Base-by-base conservation (phyloP, 2,113 vertebrate species). In the Labrus mixtus region DNA sequence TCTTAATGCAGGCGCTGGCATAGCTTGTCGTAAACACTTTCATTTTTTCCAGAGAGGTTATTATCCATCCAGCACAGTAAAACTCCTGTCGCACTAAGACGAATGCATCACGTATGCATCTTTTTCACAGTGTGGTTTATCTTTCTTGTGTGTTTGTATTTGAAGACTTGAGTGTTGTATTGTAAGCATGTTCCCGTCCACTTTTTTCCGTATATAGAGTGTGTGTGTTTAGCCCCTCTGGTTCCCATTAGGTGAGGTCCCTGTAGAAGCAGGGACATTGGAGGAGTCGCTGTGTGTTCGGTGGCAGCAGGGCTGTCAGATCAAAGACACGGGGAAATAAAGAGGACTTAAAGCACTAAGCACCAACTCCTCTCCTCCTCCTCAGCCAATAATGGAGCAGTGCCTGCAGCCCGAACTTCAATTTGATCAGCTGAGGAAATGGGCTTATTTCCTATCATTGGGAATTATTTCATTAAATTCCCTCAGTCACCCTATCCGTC, bases 381-480 rank as follows among this genome's bases (percentile, higher is more conserved):
- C 67, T 76, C 63, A 80, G 78, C 82, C 82, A 91, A 83, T 92
- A 90, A 87, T 71, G 74, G 76, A 87, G 84, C 76, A 71, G 36
- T 8, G 73, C 89, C 90, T 6, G 25, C 61, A 90, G 88, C 83
- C 57, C 37, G 37, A 80, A 87, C 86, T 86, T 87, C 65, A 92
- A 92, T 92, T 83, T 90, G 89, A 93, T 93, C 90, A 92, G 78
- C 76, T 68, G 86, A 74, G 66, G 71, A 84, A 88, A 89, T 65
- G 48, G 72, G 64, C 58, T 85, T 85, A 85, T 88, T 78, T 81
- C 78, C 67, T 15, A 79, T 85, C 79, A 79, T 36, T 83, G 82
- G 82, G 89, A 89, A 84, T 87, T 85, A 67, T 90, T 88, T 88
- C 82, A 90, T 91, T 89, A 89, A 72, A 86, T 82, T 83, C 67